A percentile compares a stretch with the other conserved stretches of the same genome.
phyloP scores from a whole-genome alignment of 2,888 invertebrate species.

The Volucella inflata region DNA sequence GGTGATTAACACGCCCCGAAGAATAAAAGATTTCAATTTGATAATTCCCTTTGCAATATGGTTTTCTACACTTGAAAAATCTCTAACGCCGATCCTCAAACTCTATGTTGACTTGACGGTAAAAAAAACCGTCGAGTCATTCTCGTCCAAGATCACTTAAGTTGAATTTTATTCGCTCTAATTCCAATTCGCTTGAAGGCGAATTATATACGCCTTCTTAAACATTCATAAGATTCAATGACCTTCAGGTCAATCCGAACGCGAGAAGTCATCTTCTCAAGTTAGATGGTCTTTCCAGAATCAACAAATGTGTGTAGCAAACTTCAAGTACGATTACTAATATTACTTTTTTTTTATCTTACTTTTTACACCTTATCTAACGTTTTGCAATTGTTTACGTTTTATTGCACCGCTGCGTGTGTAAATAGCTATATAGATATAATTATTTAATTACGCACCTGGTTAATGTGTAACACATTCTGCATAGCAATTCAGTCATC shows the following conservation, averaged over 20 bases:
- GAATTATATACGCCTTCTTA: slow-evolving; percentile 26
- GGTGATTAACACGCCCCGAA: slow-evolving; percentile 21
- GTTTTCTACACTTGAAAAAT: not conserved
- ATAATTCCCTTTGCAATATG: slow-evolving; percentile 19
- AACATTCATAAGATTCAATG: slow-evolving; percentile 35
- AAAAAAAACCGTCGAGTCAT: not conserved
- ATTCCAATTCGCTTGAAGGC: slow-evolving; percentile 27
- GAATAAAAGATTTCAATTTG: slow-evolving; percentile 18
- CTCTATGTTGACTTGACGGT: slow-evolving; percentile 5
- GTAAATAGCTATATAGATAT: not conserved
- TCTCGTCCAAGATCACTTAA: slow-evolving; percentile 22
- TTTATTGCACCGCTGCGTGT: slow-evolving; percentile 62
- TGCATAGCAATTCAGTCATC: slow-evolving; percentile 10
- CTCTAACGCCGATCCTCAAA: slow-evolving; percentile 7
- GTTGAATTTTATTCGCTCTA: slow-evolving; percentile 18
- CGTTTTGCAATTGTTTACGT: slow-evolving; percentile 56
- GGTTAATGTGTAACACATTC: slow-evolving; percentile 51
- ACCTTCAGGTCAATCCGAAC: slow-evolving; percentile 4
- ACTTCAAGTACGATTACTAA: not conserved
- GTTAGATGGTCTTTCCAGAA: not conserved
- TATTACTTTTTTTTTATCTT: not conserved
- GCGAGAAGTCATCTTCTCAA: not conserved
- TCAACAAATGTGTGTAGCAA: not conserved
- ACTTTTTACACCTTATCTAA: not conserved
- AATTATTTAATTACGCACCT: slow-evolving; percentile 56